These are phyloP conservation scores for Stegostoma tigrinum DNA, from an alignment of 2,113 vertebrate species.

Conservation along the genomic window DNA sequence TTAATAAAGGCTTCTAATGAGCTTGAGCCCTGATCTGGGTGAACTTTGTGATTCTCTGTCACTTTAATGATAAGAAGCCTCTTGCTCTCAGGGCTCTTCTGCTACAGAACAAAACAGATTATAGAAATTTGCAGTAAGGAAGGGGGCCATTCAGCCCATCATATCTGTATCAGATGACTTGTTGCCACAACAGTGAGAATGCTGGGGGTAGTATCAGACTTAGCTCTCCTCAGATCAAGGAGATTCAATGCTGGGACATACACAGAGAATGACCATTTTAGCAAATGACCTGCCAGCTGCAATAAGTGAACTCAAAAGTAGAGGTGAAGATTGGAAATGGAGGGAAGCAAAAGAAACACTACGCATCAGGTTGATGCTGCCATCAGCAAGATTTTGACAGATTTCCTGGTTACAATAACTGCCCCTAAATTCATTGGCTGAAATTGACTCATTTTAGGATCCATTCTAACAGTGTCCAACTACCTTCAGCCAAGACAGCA, in stretches of 20 bases:
- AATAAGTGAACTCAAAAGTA: neutral
- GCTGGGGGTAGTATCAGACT: neutral
- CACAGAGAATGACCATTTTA: neutral
- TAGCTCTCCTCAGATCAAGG: neutral
- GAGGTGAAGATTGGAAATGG: neutral
- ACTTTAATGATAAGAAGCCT: neutral
- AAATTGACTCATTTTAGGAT: too few species aligned
- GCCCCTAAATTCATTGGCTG: too few species aligned
- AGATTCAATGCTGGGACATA: neutral
- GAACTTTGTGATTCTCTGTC: neutral
- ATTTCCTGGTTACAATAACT: too few species aligned
- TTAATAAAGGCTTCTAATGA: neutral
- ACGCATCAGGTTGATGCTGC: neutral
- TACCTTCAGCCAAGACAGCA: too few species aligned
- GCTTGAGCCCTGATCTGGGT: neutral
- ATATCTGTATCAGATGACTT: too few species aligned
- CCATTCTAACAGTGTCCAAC: too few species aligned
- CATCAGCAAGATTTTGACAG: too few species aligned
- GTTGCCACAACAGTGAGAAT: too few species aligned
- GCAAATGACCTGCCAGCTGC: neutral
- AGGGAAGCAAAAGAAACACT: neutral
- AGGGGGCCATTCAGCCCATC: too few species aligned
- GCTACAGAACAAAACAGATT: neutral
- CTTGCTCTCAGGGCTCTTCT: neutral
- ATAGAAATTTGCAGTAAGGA: too few species aligned